Conservation (phyloP, 2,797 vertebrate genomes). For the Gymnodraco acuticeps region DNA sequence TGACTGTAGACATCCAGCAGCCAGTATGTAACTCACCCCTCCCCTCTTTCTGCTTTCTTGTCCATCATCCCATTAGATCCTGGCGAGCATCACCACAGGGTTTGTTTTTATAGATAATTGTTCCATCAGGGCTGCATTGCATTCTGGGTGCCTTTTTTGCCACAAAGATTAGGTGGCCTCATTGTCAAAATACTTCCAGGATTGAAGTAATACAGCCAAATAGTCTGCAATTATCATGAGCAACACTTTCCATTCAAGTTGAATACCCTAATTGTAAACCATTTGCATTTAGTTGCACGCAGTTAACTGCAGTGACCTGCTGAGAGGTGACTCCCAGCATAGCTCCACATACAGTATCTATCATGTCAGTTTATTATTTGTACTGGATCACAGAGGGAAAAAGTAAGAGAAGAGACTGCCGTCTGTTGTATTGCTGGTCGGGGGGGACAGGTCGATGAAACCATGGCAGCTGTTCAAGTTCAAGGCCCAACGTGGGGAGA, state of each 20-base stretch:
- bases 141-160: slow-evolving; percentile 45
- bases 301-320: slow-evolving; percentile 44
- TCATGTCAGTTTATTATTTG: slow-evolving; percentile 69
- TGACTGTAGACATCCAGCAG: slow-evolving; percentile 2
- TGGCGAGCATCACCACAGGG: slow-evolving; percentile 43
- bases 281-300: slow-evolving; percentile 51
- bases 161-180: slow-evolving; percentile 59
- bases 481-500: slow-evolving; percentile 43
- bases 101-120: slow-evolving; percentile 75
- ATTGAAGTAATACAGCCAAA: slow-evolving; percentile 57
- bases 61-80: slow-evolving; percentile 57
- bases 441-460: slow-evolving; percentile 48
- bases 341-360: slow-evolving; percentile 55
- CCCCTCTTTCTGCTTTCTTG: slow-evolving; percentile 38
- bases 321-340: slow-evolving; percentile 48
- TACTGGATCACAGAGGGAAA: slow-evolving; percentile 57
- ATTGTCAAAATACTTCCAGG: slow-evolving; percentile 63
- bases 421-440: slow-evolving; percentile 40
- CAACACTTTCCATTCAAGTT: slow-evolving; percentile 72
- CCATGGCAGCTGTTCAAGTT: slow-evolving; percentile 68
- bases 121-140: slow-evolving; percentile 55
- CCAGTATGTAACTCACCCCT: slow-evolving; percentile 19
- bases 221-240: slow-evolving; percentile 67
- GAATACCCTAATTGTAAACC: slow-evolving; percentile 59
- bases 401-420: slow-evolving; percentile 49